Base-by-base conservation (phyloP, 2,888 invertebrate genomes). In the Melanotus villosus region DNA sequence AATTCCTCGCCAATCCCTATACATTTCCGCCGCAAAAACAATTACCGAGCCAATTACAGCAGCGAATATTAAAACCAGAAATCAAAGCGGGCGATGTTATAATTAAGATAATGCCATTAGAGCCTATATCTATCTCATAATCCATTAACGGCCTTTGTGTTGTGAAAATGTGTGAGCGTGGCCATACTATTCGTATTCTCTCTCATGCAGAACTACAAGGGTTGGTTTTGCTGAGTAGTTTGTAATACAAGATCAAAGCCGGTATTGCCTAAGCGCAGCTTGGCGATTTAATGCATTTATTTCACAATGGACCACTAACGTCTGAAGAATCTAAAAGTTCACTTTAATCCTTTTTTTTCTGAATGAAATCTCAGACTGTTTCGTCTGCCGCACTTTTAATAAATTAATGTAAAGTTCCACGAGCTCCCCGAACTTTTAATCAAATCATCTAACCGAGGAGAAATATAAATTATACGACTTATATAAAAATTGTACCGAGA, bases 41-140 rank as follows among this genome's bases (percentile, higher is more conserved):
- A 82, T 82, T 82, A 81, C 79, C 74, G 68, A 78, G 76, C 79
- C 80, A 81, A 82, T 82, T 81, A 81, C 78, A 71, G 72, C 75
- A 72, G 75, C 77, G 80, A 79, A 80, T 80, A 82, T 83, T 81
- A 82, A 81, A 82, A 82, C 79, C 80, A 80, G 81, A 80, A 83
- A 82, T 81, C 82, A 82, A 82, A 83, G 80, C 80, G 74, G 72
- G 76, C 75, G 77, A 78, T 75, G 78, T 77, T 75, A 75, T 80
- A 80, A 82, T 82, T 81, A 81, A 82, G 82, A 80, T 82, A 82
- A 83, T 81, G 77, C 76, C 73, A 80, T 83, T 82, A 80, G 73
- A 71, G 76, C 75, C 75, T 76, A 74, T 75, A 77, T 78, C 78
- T 78, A 78, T 79, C 79, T 77, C 77, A 79, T 80, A 79, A 80